Evolutionary conservation across 2,888 invertebrate species (phyloP), one percentile per base, ranked within the genome.

Genomic region (Cacoxenus indagator): DNA sequence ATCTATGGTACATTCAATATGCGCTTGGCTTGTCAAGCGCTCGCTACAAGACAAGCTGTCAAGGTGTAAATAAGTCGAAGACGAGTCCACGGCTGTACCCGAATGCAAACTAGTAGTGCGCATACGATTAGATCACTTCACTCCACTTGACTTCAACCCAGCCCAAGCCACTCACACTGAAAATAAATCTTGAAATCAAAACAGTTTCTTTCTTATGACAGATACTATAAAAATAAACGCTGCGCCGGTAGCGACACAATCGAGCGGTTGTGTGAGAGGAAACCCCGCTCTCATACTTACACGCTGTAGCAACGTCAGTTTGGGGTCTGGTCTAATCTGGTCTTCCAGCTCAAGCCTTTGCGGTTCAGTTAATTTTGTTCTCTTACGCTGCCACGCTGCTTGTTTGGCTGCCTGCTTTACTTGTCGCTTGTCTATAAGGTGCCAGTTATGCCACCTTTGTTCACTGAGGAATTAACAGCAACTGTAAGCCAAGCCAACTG

Each of bases 41-140:
- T n/a, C n/a, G n/a, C 72, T 75, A 75, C 85, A 81, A 82, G 84
- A 85, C 85, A 85, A 85, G 86, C 85, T 85, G 86, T 85, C 85
- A 86, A n/a, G n/a, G n/a, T n/a, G n/a, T n/a, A n/a, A n/a, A n/a
- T n/a, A n/a, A 81, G 83, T 80, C 27, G 59, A 59, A 27, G n/a
- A 9, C 59, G 31, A 31, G 8, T 14, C 31, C 61, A 19, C 11
- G 17, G 29, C 51, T n/a, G 55, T 55, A 24, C 24, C 55, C 55
- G 72, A 64, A 70, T 68, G 54, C 67, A 37, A 65, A 64, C 59
- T 62, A 27, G 66, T 59, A 57, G 54, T 27, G 45, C 17, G 55
- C 37, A 57, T 71, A 73, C 72, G 69, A 70, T 77, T 76, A 68
- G 67, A 69, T 67, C 70, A 70, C 68, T 70, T 71, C 73, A 70